Conservation (phyloP, 2,888 invertebrate genomes). For the Acronicta psi region DNA sequence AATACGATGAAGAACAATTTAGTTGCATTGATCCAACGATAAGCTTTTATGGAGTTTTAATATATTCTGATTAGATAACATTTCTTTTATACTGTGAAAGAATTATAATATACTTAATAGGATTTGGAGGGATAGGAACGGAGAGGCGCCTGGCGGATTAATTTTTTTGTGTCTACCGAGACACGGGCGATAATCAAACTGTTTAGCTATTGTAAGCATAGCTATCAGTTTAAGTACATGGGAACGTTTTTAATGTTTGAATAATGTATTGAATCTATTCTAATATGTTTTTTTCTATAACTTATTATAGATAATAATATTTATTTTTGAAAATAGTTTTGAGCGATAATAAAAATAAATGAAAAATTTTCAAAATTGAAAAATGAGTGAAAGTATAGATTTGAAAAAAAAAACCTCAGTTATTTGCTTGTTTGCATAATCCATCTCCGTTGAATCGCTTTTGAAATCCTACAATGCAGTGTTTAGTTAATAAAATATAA, state of each 20-base stretch:
- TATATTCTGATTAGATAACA: conserved; percentile 48
- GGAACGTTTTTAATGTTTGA: conserved; percentile 7
- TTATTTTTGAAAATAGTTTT: too few relatives aligned
- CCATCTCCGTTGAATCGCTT: too few relatives aligned
- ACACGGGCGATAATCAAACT: conserved; percentile 58
- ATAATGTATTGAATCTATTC: conserved; percentile 9
- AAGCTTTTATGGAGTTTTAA: conserved; percentile 44
- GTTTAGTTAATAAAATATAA: conserved; percentile 28
- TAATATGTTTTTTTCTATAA: too few relatives aligned
- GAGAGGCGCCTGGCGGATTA: conserved; percentile 65
- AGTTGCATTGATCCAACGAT: conserved; percentile 46
- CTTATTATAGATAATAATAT: too few relatives aligned
- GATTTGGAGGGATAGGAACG: conserved; percentile 56
- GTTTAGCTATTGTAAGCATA: conserved; percentile 44
- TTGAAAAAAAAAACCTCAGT: too few relatives aligned
- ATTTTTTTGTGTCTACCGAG: conserved; percentile 59
- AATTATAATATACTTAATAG: conserved; percentile 60
- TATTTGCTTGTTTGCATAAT: too few relatives aligned
- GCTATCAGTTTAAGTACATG: conserved; percentile 28
- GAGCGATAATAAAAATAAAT: too few relatives aligned
- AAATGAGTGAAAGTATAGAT: too few relatives aligned
- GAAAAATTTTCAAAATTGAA: too few relatives aligned
- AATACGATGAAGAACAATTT: conserved; percentile 40
- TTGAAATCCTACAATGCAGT: too few relatives aligned
- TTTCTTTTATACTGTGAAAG: conserved; percentile 44